Evolutionary conservation across 2,113 vertebrate genomes (phyloP).

Genomic region (Entomyzon cyanotis): DNA sequence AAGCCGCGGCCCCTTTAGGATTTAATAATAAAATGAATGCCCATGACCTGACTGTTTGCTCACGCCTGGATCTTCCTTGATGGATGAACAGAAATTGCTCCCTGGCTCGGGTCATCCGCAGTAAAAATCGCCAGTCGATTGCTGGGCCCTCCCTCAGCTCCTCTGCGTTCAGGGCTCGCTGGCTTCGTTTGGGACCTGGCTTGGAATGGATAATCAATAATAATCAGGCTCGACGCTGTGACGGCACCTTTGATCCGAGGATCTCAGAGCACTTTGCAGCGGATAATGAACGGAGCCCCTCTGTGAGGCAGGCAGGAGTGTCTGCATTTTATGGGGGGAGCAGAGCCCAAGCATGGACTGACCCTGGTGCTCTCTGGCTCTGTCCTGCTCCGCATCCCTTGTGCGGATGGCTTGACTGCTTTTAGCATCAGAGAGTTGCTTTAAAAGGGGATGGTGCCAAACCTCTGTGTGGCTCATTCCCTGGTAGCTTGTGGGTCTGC

Average conservation of each 20-base stretch:
- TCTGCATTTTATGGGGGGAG: constrained; percentile 38
- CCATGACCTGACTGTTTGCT: constrained; percentile 65
- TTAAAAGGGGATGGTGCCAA: not conserved
- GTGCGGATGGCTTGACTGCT: rapidly evolving
- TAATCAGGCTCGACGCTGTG: constrained; percentile 55
- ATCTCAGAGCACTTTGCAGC: constrained; percentile 52
- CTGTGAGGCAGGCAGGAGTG: constrained; percentile 26
- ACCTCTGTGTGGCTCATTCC: not conserved
- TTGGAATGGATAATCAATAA: constrained; percentile 64
- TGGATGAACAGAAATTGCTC: constrained; percentile 71
- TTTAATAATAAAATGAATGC: constrained; percentile 70
- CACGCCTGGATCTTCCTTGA: constrained; percentile 64
- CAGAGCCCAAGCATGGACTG: not conserved
- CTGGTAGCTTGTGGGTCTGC: not conserved
- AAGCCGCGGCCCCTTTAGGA: constrained; percentile 38
- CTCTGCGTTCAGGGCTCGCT: not conserved
- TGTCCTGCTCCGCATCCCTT: not conserved
- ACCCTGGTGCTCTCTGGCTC: not conserved
- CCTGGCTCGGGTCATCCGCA: constrained; percentile 56
- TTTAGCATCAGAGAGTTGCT: rapidly evolving
- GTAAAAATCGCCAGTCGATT: constrained; percentile 63
- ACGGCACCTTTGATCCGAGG: constrained; percentile 61
- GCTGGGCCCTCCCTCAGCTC: constrained; percentile 39
- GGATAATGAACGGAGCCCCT: constrained; percentile 61
- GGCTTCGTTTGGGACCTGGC: constrained; percentile 35